Conservation (phyloP, 64 coral and sea anemone genomes). For the Acropora yongei region DNA sequence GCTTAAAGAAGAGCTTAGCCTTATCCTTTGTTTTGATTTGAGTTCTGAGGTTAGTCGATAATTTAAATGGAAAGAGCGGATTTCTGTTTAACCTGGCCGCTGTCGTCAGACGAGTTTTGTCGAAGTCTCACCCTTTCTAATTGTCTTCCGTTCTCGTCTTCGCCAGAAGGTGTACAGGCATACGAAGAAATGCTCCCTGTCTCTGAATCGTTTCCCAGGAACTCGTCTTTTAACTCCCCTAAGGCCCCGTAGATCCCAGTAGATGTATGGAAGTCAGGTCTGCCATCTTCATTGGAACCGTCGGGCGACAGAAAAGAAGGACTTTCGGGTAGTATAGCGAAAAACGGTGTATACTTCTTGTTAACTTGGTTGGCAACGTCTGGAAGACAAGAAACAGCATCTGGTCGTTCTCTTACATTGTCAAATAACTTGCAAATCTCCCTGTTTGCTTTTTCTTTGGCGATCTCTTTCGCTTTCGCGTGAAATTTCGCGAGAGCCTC, state of each 20-base stretch:
- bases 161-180: no score
- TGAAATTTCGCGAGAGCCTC: slow-evolving; percentile 8
- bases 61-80: background rate
- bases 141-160: background rate
- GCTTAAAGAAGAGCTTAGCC: no score
- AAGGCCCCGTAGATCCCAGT: no score
- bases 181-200: no score
- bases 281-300: background rate
- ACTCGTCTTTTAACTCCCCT: no score
- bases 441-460: background rate
- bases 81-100: background rate
- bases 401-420: background rate
- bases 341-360: background rate
- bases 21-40: no score
- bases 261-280: no score
- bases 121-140: background rate
- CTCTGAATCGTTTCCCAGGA: no score
- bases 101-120: background rate
- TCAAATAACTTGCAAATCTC: background rate
- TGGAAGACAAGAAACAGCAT: background rate
- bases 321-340: background rate
- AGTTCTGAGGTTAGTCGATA: background rate
- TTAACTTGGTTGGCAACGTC: background rate
- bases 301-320: background rate
- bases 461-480: background rate